Percentiles rank a stretch among this genome's conserved stretches.
phyloP scores from a whole-genome alignment of 2,113 vertebrate genomes.

The Nibea albiflora region DNA sequence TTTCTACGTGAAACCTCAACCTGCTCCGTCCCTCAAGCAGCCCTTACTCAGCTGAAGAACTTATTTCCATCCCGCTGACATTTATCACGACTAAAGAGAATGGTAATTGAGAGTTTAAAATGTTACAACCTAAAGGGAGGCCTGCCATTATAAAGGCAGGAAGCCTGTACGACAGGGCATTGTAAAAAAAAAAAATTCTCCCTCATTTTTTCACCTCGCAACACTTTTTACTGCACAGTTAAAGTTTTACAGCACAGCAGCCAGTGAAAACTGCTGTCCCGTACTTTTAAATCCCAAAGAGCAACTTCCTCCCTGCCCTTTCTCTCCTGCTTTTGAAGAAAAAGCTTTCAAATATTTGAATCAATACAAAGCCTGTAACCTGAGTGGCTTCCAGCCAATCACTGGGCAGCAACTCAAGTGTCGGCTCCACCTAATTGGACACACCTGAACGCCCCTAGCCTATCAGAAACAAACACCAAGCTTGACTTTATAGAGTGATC shows the following conservation, averaged over 20 bases:
- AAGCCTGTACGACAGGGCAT: background rate
- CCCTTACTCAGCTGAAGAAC: background rate
- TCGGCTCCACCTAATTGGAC: slow-evolving; percentile 35
- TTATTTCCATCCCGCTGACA: slow-evolving; percentile 27
- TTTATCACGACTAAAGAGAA: slow-evolving; percentile 45
- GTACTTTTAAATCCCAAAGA: slow-evolving; percentile 15
- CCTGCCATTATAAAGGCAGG: slow-evolving; percentile 21
- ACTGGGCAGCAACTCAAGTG: slow-evolving; percentile 26
- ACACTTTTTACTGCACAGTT: slow-evolving; percentile 53
- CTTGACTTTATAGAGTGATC: slow-evolving; percentile 7
- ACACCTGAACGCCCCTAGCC: slow-evolving; percentile 59
- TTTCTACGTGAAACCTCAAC: no score
- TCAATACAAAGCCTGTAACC: slow-evolving; percentile 71
- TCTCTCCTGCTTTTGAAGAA: background rate
- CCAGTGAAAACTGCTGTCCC: slow-evolving; percentile 35
- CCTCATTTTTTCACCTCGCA: slow-evolving; percentile 21
- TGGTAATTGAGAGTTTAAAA: slow-evolving; percentile 3
- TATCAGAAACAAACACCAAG: slow-evolving; percentile 51
- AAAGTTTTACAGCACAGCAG: slow-evolving; percentile 45
- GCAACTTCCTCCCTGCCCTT: background rate
- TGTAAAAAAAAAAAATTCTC: slow-evolving; percentile 3
- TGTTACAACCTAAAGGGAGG: slow-evolving; percentile 34
- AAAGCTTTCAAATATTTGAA: slow-evolving; percentile 77
- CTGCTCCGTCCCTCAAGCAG: background rate
- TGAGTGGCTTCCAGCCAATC: slow-evolving; percentile 67